Percentiles rank a stretch among this genome's conserved stretches.
Evolutionary conservation across 2,113 vertebrate species (phyloP).

Genomic region (Pseudolaguvia tuberculata): DNA sequence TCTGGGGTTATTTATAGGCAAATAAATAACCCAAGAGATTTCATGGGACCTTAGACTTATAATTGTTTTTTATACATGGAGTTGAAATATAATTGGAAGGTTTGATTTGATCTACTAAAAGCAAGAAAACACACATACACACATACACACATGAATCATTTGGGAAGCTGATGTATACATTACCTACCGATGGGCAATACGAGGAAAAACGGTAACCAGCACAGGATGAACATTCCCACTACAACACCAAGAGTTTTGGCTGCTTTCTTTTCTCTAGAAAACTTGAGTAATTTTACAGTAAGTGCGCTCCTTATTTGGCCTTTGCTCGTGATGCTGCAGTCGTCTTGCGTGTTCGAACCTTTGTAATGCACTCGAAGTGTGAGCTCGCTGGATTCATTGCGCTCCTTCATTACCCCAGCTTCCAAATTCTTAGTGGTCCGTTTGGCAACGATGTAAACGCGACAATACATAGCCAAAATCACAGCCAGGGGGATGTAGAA

Average conservation of each 20-base stretch:
- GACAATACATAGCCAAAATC: slow-evolving; percentile 92
- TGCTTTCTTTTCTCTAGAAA: slow-evolving; percentile 59
- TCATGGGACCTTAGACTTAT: too few species aligned
- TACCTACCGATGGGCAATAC: slow-evolving; percentile 56
- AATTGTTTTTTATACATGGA: too few species aligned
- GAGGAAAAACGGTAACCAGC: slow-evolving; percentile 60
- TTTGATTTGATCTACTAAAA: background rate
- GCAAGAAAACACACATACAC: background rate
- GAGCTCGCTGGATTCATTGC: slow-evolving; percentile 87
- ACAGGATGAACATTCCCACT: slow-evolving; percentile 58
- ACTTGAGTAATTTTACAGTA: slow-evolving; percentile 63
- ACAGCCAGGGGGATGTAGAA: slow-evolving; percentile 92
- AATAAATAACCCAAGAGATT: too few species aligned
- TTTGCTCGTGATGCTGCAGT: slow-evolving; percentile 68
- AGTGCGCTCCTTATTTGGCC: slow-evolving; percentile 82
- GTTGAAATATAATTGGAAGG: too few species aligned
- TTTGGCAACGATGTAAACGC: slow-evolving; percentile 92
- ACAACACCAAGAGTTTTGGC: slow-evolving; percentile 62
- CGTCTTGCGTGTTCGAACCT: slow-evolving; percentile 80
- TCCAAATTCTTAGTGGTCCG: slow-evolving; percentile 93
- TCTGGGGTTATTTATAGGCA: too few species aligned
- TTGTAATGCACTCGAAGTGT: slow-evolving; percentile 88
- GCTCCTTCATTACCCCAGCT: slow-evolving; percentile 92
- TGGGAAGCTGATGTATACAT: background rate
- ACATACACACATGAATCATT: too few species aligned